phyloP scores from a whole-genome alignment of 2,888 invertebrate genomes.

The Lordiphosa fenestrarum region DNA sequence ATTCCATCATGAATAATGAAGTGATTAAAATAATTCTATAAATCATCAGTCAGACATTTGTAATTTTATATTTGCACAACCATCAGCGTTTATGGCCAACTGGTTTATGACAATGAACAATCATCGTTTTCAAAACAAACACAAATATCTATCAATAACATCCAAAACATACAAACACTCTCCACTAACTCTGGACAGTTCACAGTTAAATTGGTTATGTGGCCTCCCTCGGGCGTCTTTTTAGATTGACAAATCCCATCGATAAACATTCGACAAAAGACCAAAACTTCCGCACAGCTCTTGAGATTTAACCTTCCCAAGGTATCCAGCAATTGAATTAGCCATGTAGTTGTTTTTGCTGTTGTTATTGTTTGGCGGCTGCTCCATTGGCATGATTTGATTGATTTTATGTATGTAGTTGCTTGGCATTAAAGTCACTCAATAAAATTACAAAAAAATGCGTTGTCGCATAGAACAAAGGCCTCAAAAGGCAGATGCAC shows the following conservation, averaged over 20 bases:
- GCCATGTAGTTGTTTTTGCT: constrained; percentile 33
- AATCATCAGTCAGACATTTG: not conserved
- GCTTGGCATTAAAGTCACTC: constrained; percentile 70
- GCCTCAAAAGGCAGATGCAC: constrained; percentile 51
- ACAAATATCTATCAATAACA: constrained; percentile 31
- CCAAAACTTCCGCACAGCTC: constrained; percentile 54
- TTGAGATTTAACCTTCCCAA: constrained; percentile 50
- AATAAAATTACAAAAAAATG: constrained; percentile 71
- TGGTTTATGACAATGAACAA: constrained; percentile 37
- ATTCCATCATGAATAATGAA: too few relatives aligned
- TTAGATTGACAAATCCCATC: constrained; percentile 58
- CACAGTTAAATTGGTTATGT: constrained; percentile 53
- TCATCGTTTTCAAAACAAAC: constrained; percentile 21
- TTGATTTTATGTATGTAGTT: constrained; percentile 68
- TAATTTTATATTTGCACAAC: constrained; percentile 16
- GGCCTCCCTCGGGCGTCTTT: constrained; percentile 49
- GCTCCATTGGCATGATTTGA: constrained; percentile 50
- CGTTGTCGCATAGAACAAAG: constrained; percentile 64
- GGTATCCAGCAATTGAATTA: constrained; percentile 38
- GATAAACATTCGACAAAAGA: constrained; percentile 53
- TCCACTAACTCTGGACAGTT: constrained; percentile 23
- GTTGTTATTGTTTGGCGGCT: constrained; percentile 20
- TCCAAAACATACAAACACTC: constrained; percentile 17
- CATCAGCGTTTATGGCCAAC: constrained; percentile 17
- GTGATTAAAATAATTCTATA: not conserved